Evolutionary conservation across 2,797 vertebrate species (phyloP).

Genomic region (Craterocephalus amniculus): DNA sequence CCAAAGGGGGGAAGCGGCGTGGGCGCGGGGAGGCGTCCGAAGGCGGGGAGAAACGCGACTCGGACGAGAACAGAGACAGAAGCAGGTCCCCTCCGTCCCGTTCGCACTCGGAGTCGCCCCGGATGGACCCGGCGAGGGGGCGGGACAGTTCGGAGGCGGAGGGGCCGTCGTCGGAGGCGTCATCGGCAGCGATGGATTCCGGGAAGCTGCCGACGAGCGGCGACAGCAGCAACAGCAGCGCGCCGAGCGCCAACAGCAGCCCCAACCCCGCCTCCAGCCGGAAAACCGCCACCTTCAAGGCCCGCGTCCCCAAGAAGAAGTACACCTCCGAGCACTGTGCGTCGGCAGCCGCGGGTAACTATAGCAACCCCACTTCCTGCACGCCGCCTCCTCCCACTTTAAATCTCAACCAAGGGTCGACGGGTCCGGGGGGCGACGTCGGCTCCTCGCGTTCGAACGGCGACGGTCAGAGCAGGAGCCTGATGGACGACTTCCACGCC

Average conservation of each 20-base stretch:
- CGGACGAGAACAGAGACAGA: slow-evolving; percentile 75
- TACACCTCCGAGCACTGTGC: slow-evolving; percentile 87
- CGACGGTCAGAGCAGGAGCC: slow-evolving; percentile 61
- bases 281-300: slow-evolving; percentile 92
- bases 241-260: slow-evolving; percentile 82
- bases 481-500: slow-evolving; percentile 62
- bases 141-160: slow-evolving; percentile 69
- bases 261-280: slow-evolving; percentile 85
- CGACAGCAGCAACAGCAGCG: slow-evolving; percentile 78
- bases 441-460: slow-evolving; percentile 51
- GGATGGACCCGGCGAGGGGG: slow-evolving; percentile 60
- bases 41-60: slow-evolving; percentile 82
- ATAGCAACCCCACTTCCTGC: slow-evolving; percentile 71
- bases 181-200: slow-evolving; percentile 52
- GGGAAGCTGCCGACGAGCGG: slow-evolving; percentile 60
- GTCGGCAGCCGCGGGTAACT: slow-evolving; percentile 65
- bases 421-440: slow-evolving; percentile 49
- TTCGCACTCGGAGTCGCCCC: slow-evolving; percentile 74
- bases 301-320: slow-evolving; percentile 89
- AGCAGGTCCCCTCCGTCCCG: slow-evolving; percentile 72
- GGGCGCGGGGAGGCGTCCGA: slow-evolving; percentile 78
- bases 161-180: slow-evolving; percentile 54
- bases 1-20: slow-evolving; percentile 87
- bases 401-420: slow-evolving; percentile 50
- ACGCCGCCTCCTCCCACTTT: slow-evolving; percentile 66